Conservation (phyloP, 2,113 vertebrate genomes). For the Nicator chloris region DNA sequence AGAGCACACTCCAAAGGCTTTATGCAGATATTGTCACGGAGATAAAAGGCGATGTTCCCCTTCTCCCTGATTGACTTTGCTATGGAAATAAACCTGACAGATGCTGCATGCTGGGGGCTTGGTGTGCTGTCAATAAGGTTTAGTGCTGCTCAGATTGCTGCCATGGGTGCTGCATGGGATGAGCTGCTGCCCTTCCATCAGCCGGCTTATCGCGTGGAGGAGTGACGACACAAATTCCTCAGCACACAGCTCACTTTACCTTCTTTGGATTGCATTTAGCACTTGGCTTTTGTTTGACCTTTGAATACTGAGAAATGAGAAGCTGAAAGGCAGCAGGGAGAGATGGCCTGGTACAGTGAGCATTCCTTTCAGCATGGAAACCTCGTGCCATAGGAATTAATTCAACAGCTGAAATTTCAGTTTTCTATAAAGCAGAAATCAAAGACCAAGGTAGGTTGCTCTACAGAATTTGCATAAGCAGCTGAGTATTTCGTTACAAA, state of each 20-base stretch:
- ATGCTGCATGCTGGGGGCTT: neutral
- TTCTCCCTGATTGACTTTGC: neutral
- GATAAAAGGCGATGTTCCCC: neutral
- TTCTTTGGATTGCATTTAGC: neutral
- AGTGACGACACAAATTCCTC: neutral
- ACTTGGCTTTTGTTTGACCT: slow-evolving; percentile 31
- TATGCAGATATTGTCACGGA: neutral
- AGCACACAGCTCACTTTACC: neutral
- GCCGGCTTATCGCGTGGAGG: neutral
- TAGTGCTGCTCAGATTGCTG: neutral
- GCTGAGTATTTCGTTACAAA: neutral
- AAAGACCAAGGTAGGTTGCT: neutral
- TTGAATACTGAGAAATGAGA: slow-evolving; percentile 1
- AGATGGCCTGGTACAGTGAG: neutral
- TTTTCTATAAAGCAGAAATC: neutral
- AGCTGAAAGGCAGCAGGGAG: neutral
- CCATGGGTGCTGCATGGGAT: neutral
- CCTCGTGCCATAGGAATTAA: neutral
- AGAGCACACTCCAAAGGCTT: neutral
- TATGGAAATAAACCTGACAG: slow-evolving; percentile 17
- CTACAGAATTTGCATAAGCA: neutral
- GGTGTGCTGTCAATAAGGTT: neutral
- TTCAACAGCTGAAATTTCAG: neutral
- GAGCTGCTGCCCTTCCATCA: neutral
- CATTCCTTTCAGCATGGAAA: neutral